phyloP scores from a whole-genome alignment of 2,888 invertebrate genomes.

The Oxytorus armatus region DNA sequence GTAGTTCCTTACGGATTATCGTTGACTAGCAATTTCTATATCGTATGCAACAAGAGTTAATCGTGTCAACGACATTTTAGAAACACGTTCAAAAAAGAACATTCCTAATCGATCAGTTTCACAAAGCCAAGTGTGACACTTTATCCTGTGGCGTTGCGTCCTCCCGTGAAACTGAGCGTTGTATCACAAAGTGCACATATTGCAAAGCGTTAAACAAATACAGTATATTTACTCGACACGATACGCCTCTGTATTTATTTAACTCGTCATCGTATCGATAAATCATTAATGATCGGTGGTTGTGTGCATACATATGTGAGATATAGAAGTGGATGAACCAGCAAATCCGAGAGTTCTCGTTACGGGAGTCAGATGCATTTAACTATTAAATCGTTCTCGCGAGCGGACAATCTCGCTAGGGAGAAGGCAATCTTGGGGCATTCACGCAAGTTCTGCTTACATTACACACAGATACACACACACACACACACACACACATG shows the following conservation, averaged over 20 bases:
- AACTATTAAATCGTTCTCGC: conserved; percentile 32
- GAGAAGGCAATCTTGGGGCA: conserved; percentile 10
- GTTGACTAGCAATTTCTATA: no score
- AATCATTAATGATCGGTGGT: conserved; percentile 35
- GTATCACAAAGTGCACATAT: conserved; percentile 14
- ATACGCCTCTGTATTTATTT: conserved; percentile 7
- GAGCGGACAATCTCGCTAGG: conserved; percentile 28
- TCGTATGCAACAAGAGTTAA: no score
- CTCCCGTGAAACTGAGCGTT: conserved; percentile 34
- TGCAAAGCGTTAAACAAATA: background rate
- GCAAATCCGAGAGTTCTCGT: conserved; percentile 14
- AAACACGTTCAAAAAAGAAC: no score
- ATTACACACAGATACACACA: background rate
- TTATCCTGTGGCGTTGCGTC: background rate
- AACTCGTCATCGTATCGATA: conserved; percentile 39
- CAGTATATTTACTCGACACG: conserved; percentile 11
- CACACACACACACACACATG: background rate
- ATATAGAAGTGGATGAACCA: conserved; percentile 33
- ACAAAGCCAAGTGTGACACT: no score
- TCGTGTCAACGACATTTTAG: no score
- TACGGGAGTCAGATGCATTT: conserved; percentile 44
- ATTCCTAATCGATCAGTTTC: background rate
- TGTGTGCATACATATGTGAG: background rate
- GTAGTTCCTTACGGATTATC: no score
- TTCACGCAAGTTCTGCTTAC: background rate